These are phyloP conservation scores for Pollimyrus isidori DNA, from an alignment of 2,113 vertebrate species.

Conservation along the genomic window DNA sequence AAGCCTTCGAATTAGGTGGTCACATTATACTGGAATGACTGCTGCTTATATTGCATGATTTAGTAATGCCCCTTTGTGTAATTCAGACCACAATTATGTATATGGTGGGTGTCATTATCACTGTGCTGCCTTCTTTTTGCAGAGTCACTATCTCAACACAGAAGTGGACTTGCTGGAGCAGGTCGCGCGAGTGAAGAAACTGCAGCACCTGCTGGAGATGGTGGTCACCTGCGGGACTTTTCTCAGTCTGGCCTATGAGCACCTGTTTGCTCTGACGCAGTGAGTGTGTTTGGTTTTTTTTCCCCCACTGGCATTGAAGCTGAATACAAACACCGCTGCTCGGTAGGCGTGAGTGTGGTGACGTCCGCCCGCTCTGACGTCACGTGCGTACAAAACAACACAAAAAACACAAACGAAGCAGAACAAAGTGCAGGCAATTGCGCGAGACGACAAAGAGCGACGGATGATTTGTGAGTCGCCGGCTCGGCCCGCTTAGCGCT, in stretches of 20 bases:
- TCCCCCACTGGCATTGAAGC: no score
- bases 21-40: not conserved
- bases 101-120: not conserved
- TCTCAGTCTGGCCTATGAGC: slow-evolving; percentile 76
- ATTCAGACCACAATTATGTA: not conserved
- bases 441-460: no score
- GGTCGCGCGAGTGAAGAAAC: slow-evolving; percentile 74
- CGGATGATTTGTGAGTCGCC: no score
- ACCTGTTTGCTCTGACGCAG: slow-evolving; percentile 85
- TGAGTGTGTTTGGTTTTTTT: slow-evolving; percentile 43
- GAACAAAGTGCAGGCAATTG: no score
- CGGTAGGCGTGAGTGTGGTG: no score
- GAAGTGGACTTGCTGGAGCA: slow-evolving; percentile 80
- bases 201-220: slow-evolving; percentile 90
- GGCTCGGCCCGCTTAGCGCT: no score
- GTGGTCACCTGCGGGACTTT: slow-evolving; percentile 74
- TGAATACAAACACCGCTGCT: no score
- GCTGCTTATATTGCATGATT: not conserved
- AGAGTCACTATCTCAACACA: slow-evolving; percentile 81
- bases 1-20: not conserved
- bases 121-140: slow-evolving; percentile 1
- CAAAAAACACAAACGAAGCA: no score
- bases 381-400: no score
- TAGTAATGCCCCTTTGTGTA: not conserved
- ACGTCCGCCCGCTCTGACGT: no score